Conservation (phyloP, 2,113 vertebrate species). For the Lophotis ruficrista region DNA sequence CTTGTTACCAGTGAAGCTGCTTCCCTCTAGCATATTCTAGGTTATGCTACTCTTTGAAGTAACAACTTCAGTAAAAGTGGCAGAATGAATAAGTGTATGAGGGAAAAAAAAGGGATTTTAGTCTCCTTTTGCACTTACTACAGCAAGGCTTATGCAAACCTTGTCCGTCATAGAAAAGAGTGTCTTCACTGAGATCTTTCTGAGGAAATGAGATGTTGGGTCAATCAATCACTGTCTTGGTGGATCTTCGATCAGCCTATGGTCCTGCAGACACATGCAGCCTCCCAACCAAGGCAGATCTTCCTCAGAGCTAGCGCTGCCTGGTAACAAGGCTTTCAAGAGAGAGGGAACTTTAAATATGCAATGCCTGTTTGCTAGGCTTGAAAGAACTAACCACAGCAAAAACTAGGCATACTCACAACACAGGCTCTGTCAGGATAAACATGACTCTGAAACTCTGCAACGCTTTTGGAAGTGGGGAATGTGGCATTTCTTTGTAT, state of each 20-base stretch:
- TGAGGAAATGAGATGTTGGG: not conserved
- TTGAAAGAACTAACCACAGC: not conserved
- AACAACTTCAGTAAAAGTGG: not conserved
- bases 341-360: not conserved
- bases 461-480: not conserved
- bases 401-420: not conserved
- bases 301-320: not conserved
- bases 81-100: not conserved
- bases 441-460: not conserved
- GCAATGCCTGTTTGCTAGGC: not conserved
- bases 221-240: not conserved
- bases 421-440: not conserved
- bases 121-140: not conserved
- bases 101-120: not conserved
- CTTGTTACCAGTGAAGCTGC: not conserved
- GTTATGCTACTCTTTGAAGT: not conserved
- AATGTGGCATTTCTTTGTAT: not conserved
- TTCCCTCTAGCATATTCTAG: not conserved
- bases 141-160: not conserved
- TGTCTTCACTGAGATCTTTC: not conserved
- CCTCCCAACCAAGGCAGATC: not conserved
- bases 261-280: not conserved
- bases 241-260: not conserved
- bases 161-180: not conserved
- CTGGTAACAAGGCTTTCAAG: not conserved